These are phyloP conservation scores for Gastrophryne carolinensis DNA, from an alignment of 2,797 vertebrate genomes.

Conservation along the genomic window DNA sequence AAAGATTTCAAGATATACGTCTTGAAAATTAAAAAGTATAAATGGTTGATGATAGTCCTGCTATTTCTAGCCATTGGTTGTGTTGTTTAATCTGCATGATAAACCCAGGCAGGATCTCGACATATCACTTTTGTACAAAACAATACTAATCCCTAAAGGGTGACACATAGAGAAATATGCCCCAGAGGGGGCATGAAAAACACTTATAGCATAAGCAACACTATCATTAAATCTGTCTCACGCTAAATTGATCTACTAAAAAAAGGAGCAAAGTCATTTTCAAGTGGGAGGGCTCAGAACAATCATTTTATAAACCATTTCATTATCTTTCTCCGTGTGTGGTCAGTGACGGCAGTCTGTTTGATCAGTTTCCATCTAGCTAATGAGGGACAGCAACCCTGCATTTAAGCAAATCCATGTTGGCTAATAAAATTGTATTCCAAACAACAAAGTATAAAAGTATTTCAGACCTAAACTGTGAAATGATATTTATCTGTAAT, in stretches of 20 bases:
- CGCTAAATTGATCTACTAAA: constrained; percentile 26
- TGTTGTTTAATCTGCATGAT: neutral
- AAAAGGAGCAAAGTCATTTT: constrained; percentile 14
- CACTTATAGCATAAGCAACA: constrained; percentile 11
- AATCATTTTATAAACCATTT: constrained; percentile 31
- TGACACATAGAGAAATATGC: constrained; percentile 7
- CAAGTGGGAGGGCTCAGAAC: constrained; percentile 9
- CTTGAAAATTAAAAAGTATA: neutral
- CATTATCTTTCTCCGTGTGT: constrained; percentile 35
- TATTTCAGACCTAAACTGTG: too few relatives aligned
- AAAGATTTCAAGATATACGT: neutral
- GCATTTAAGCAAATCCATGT: too few relatives aligned
- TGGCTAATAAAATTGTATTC: too few relatives aligned
- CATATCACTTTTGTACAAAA: neutral
- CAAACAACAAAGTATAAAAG: too few relatives aligned
- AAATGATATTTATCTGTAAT: too few relatives aligned
- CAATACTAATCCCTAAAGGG: neutral
- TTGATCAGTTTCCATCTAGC: too few relatives aligned
- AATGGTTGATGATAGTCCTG: constrained; percentile 1
- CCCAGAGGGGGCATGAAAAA: neutral
- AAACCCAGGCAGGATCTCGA: neutral
- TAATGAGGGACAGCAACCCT: too few relatives aligned
- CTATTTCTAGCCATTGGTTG: neutral
- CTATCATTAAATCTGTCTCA: constrained; percentile 48
- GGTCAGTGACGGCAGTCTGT: constrained; percentile 15